These are phyloP conservation scores for Melierax canorus DNA, from an alignment of 2,113 vertebrate genomes.

Conservation along the genomic window DNA sequence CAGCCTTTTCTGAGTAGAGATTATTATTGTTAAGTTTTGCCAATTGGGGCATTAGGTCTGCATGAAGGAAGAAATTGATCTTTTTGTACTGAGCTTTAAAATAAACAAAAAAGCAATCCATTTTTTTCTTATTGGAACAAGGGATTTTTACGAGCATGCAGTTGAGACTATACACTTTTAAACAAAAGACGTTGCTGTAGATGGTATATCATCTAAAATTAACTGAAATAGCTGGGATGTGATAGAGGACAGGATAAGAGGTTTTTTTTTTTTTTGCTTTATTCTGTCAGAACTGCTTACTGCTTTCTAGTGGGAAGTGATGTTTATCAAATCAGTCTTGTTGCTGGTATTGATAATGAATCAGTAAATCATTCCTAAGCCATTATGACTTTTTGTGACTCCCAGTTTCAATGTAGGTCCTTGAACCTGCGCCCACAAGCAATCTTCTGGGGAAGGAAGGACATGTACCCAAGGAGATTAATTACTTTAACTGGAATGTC, in stretches of 20 bases:
- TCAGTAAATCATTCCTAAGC: background rate
- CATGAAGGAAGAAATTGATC: background rate
- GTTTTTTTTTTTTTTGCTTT: background rate
- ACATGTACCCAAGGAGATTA: fast-evolving
- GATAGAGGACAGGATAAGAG: background rate
- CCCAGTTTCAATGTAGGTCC: background rate
- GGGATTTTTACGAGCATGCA: background rate
- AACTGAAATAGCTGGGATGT: background rate
- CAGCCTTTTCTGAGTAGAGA: background rate
- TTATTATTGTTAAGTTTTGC: background rate
- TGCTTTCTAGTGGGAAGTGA: background rate
- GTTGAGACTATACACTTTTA: background rate
- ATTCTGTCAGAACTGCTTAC: background rate
- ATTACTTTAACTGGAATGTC: background rate
- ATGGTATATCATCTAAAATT: background rate
- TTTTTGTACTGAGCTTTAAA: background rate
- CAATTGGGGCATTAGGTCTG: background rate
- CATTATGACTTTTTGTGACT: background rate
- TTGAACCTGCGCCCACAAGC: background rate
- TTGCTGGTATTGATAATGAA: background rate
- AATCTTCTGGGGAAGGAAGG: background rate
- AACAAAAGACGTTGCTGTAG: background rate
- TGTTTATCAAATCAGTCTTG: background rate
- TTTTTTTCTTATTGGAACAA: background rate
- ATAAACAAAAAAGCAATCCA: background rate